A percentile compares a stretch with the other conserved stretches of the same genome.
Conservation (phyloP, 2,113 vertebrate species). For the Larimichthys crocea region DNA sequence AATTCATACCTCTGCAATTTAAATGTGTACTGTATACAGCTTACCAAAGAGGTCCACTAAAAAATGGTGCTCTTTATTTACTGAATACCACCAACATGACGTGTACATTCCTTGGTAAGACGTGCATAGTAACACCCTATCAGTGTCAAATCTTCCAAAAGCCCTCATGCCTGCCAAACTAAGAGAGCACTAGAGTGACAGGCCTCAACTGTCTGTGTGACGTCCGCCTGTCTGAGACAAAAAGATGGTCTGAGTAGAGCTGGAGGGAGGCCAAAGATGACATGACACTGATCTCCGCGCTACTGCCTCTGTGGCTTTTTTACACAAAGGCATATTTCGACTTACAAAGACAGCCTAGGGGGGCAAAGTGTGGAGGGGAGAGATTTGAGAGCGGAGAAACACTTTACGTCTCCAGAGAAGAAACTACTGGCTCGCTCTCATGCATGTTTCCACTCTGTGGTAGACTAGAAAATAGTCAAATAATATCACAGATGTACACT, state of each 20-base stretch:
- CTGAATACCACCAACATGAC: constrained; percentile 33
- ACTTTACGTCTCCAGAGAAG: constrained; percentile 63
- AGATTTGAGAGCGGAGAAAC: constrained; percentile 56
- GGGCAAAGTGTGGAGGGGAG: constrained; percentile 54
- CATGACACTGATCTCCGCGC: constrained; percentile 69
- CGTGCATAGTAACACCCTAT: constrained; percentile 43
- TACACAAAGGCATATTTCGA: constrained; percentile 72
- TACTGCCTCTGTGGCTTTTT: constrained; percentile 60
- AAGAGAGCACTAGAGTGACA: constrained; percentile 66
- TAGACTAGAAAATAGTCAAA: constrained; percentile 43
- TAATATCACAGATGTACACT: constrained; percentile 56
- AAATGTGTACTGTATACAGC: background rate
- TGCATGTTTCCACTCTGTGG: constrained; percentile 62
- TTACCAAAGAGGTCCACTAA: background rate
- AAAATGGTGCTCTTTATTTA: constrained; percentile 43
- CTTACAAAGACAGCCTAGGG: constrained; percentile 58
- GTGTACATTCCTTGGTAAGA: constrained; percentile 53
- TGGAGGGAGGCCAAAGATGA: constrained; percentile 75
- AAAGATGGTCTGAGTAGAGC: constrained; percentile 64
- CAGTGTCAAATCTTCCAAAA: constrained; percentile 52
- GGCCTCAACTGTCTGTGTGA: constrained; percentile 69
- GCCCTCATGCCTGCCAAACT: constrained; percentile 63
- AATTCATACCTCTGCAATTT: background rate
- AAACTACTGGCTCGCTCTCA: constrained; percentile 46
- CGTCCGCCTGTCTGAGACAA: constrained; percentile 67